phyloP scores from a whole-genome alignment of 2,797 vertebrate species.

The Cuculus canorus region DNA sequence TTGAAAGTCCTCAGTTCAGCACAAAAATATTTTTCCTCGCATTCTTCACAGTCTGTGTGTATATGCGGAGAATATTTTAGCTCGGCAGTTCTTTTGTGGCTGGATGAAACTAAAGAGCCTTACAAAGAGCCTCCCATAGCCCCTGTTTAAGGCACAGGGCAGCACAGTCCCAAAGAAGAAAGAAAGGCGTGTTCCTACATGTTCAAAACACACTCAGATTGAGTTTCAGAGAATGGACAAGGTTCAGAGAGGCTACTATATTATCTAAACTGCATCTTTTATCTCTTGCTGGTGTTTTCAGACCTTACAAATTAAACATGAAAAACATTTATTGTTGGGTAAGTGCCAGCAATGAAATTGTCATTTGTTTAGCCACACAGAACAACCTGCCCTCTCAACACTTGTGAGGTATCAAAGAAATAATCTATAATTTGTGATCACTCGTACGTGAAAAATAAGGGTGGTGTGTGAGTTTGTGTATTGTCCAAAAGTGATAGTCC shows the following conservation, averaged over 20 bases:
- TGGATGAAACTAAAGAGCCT: not conserved
- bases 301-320: conserved; percentile 3
- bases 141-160: not conserved
- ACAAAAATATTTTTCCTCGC: not conserved
- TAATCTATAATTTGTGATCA: conserved; percentile 19
- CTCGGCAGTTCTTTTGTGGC: not conserved
- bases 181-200: not conserved
- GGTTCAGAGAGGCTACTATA: not conserved
- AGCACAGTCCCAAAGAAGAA: not conserved
- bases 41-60: not conserved
- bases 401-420: not conserved
- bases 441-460: not conserved
- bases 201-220: not conserved
- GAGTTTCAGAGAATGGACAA: not conserved
- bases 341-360: not conserved
- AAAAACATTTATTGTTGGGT: not conserved
- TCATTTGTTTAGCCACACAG: conserved; percentile 14
- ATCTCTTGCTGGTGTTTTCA: not conserved
- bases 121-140: not conserved
- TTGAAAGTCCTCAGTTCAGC: not conserved
- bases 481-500: not conserved
- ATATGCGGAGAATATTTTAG: not conserved
- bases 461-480: accelerated
- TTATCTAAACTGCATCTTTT: not conserved
- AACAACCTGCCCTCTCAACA: not conserved